Percentiles rank a stretch among this genome's conserved stretches.
Conservation (phyloP, 2,888 invertebrate genomes). For the Oscheius sp. region DNA sequence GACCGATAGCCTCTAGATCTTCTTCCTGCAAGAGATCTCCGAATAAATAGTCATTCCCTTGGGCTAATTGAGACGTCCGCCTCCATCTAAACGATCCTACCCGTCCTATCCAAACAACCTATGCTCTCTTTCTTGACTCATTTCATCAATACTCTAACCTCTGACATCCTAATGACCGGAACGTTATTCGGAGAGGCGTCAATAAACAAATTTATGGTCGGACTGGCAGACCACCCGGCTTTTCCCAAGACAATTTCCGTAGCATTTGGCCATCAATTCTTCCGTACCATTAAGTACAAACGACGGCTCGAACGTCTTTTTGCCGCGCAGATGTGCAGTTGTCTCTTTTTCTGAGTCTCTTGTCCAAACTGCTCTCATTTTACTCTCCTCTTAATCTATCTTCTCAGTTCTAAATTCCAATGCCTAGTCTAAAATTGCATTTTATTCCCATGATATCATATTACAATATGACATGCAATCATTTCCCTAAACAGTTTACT, state of each 20-base stretch:
- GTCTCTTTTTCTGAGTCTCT: conserved; percentile 18
- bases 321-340: conserved; percentile 22
- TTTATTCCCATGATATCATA: background rate
- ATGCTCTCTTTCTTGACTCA: background rate
- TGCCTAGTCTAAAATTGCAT: background rate
- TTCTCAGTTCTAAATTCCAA: background rate
- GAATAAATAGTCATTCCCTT: conserved; percentile 20
- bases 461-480: conserved; percentile 2
- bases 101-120: conserved; percentile 20
- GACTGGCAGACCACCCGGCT: conserved; percentile 11
- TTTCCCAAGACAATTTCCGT: conserved; percentile 22
- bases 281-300: conserved; percentile 29
- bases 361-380: background rate
- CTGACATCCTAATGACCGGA: conserved; percentile 19
- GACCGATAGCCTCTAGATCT: background rate
- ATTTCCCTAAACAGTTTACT: background rate
- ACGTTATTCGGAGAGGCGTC: background rate
- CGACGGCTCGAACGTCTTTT: conserved; percentile 15
- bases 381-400: background rate
- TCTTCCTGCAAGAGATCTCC: background rate
- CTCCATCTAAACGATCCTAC: conserved; percentile 22
- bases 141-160: background rate
- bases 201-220: conserved; percentile 18
- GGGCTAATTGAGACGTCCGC: conserved; percentile 30
- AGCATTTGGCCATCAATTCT: conserved; percentile 20